phyloP scores from a whole-genome alignment of 2,113 vertebrate species.

The Microcebus murinus region DNA sequence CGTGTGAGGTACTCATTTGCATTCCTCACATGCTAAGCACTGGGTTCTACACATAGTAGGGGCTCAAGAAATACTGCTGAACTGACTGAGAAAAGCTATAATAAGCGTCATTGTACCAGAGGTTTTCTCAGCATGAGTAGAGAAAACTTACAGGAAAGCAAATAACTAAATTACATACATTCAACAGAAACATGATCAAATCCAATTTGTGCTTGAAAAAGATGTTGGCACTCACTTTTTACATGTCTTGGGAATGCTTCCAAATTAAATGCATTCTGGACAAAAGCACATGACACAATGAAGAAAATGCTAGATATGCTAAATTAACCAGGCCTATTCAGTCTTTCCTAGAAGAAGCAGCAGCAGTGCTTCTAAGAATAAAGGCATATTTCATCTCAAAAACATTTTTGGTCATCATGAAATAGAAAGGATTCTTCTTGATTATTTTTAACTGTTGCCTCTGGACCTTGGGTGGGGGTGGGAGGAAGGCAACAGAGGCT shows the following conservation, averaged over 20 bases:
- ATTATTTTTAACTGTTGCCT: not conserved
- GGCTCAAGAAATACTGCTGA: constrained; percentile 34
- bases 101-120: constrained; percentile 39
- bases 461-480: not conserved
- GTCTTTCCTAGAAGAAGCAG: constrained; percentile 1
- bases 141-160: constrained; percentile 53
- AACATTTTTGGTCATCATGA: constrained; percentile 2
- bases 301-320: constrained; percentile 39
- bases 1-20: not conserved
- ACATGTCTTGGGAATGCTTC: constrained; percentile 63
- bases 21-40: not conserved
- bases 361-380: not conserved
- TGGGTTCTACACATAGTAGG: not conserved
- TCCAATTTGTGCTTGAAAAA: constrained; percentile 68
- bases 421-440: not conserved
- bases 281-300: constrained; percentile 46
- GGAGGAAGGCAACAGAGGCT: not conserved
- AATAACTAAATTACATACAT: constrained; percentile 56
- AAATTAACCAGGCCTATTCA: constrained; percentile 45
- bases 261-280: constrained; percentile 68
- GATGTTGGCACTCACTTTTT: constrained; percentile 64
- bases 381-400: not conserved
- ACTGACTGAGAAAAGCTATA: constrained; percentile 48
- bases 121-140: constrained; percentile 51
- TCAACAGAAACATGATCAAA: constrained; percentile 64